Percentiles rank a stretch among this genome's conserved stretches.
phyloP scores from a whole-genome alignment of 2,888 invertebrate species.

The Orthosia incerta region DNA sequence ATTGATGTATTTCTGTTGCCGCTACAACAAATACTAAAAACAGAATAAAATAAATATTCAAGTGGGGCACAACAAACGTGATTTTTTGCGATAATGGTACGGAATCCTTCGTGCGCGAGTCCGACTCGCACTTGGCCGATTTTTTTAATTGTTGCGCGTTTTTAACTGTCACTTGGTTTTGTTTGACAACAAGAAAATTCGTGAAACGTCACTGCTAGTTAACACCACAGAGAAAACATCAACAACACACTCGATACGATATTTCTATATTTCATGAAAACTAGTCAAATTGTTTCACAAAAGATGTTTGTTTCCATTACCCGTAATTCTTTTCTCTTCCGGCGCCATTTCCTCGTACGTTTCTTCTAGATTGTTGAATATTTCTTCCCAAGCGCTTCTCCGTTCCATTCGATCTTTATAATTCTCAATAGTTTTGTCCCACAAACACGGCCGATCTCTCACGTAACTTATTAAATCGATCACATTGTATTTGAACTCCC shows the following conservation, averaged over 20 bases:
- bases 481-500: slow-evolving; percentile 84
- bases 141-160: no score
- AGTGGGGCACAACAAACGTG: no score
- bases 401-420: slow-evolving; percentile 86
- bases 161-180: background rate
- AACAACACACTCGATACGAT: slow-evolving; percentile 1
- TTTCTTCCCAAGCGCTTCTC: slow-evolving; percentile 84
- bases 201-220: background rate
- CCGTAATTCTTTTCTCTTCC: slow-evolving; percentile 79
- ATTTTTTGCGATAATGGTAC: no score
- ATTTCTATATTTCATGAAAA: slow-evolving; percentile 11
- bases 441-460: slow-evolving; percentile 81
- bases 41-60: no score
- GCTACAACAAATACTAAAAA: no score
- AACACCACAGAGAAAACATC: background rate
- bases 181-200: background rate
- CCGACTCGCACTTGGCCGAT: no score
- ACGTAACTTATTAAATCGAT: slow-evolving; percentile 78
- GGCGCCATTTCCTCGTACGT: slow-evolving; percentile 80
- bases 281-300: background rate
- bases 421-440: slow-evolving; percentile 84
- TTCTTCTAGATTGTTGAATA: slow-evolving; percentile 79
- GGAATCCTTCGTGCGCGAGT: no score
- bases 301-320: slow-evolving; percentile 72
- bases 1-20: no score